Evolutionary conservation across 2,113 vertebrate species (phyloP), one percentile per base, ranked within the genome.

Genomic region (Bufo bufo): DNA sequence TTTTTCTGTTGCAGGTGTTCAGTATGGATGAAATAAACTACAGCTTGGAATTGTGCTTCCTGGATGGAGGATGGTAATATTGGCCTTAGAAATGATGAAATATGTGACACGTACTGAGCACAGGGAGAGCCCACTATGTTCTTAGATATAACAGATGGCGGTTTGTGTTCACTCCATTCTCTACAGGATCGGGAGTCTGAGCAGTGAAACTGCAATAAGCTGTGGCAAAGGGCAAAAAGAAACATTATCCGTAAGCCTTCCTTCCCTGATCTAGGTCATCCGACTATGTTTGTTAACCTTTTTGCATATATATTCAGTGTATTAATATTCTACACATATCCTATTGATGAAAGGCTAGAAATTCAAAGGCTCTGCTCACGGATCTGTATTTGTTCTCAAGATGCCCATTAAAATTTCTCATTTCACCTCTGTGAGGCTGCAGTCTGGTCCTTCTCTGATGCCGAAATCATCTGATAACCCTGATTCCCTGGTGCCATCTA

Each of bases 81-180:
- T 79, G 77, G 52, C 77, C 77, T 23, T 79, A n/a, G 49, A 79
- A 23, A 7, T 23, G 11, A n/a, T n/a, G 20, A 54, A 78, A 79
- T 56, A 77, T 77, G 52, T 79, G 77, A 79, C 3, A 79, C 3
- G 12, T 23, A 56, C 11, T 13, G 50, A 56, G 77, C 77, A 56
- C 77, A 79, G 77, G 52, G 20, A 79, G 77, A 56, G 52, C 6
- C 80, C 23, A 33, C 80, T 63, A 10, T 85, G 20, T 61, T 20
- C 12, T 43, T 72, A 58, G 2, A 54, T 50, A 58, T 85, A 49
- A 85, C 84, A 85, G 84, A 85, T 85, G 84, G 84, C 71, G 23
- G 47, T 61, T 12, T 56, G 69, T 75, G 83, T 58, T 56, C 43
- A 58, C 72, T 9, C 33, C 71, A 75, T 77, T 63, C 84, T 85